phyloP scores from a whole-genome alignment of 1,140 invertebrate genomes.

The Zelostemma sp. region DNA sequence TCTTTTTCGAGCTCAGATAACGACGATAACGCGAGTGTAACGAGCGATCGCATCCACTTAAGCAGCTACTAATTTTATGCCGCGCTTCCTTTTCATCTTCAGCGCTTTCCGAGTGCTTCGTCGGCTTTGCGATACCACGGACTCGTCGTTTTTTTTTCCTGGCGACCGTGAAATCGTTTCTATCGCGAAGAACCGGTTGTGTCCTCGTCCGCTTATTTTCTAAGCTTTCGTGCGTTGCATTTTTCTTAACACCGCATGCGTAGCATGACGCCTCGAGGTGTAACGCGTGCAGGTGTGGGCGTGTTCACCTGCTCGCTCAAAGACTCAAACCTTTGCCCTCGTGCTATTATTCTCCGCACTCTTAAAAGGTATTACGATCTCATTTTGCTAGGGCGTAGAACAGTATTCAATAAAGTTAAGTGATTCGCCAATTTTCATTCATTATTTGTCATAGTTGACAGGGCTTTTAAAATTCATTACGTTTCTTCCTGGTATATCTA shows the following conservation, averaged over 20 bases:
- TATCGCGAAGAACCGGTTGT: neutral
- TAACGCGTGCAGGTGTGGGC: slow-evolving; percentile 51
- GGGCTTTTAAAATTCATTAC: neutral
- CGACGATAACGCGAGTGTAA: neutral
- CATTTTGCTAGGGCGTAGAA: slow-evolving; percentile 17
- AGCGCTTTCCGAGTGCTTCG: neutral
- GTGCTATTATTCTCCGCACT: slow-evolving; percentile 10
- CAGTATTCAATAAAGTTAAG: neutral
- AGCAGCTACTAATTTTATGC: slow-evolving; percentile 15
- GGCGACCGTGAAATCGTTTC: slow-evolving; percentile 8
- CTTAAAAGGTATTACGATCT: slow-evolving; percentile 29
- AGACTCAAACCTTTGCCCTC: slow-evolving; percentile 45
- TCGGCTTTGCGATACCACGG: neutral
- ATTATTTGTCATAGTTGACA: neutral
- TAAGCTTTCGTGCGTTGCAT: slow-evolving; percentile 1
- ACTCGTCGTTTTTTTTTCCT: neutral
- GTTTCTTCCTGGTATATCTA: too few relatives aligned
- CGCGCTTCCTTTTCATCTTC: slow-evolving; percentile 8
- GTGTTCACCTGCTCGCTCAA: slow-evolving; percentile 58
- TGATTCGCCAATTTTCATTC: neutral
- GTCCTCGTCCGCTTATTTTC: neutral
- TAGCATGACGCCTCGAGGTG: slow-evolving; percentile 3
- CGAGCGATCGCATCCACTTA: slow-evolving; percentile 7
- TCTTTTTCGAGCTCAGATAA: neutral
- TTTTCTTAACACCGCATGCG: neutral